phyloP scores from a whole-genome alignment of 2,797 vertebrate genomes.

The Enteromius thamalakanensis region DNA sequence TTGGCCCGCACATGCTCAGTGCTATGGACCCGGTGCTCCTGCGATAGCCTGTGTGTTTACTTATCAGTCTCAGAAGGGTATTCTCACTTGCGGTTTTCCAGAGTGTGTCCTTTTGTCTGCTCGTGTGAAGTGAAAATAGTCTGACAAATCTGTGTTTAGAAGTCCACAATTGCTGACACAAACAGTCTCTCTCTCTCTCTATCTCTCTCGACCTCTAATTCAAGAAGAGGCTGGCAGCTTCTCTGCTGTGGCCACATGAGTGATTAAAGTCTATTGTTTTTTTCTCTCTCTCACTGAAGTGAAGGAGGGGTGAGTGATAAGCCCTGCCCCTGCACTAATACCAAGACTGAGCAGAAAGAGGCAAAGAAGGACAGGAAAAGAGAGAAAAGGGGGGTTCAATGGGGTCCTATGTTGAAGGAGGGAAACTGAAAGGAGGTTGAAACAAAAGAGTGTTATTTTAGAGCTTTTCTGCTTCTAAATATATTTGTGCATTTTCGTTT shows the following conservation, averaged over 20 bases:
- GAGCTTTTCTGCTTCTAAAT: neutral
- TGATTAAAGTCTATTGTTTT: constrained; percentile 79
- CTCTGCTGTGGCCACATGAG: constrained; percentile 70
- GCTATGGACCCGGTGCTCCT: constrained; percentile 14
- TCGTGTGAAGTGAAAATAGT: constrained; percentile 47
- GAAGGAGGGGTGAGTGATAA: constrained; percentile 62
- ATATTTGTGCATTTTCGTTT: neutral
- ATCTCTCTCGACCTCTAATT: constrained; percentile 49
- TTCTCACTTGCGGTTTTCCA: neutral
- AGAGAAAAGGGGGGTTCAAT: constrained; percentile 61
- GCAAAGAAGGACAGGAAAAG: constrained; percentile 60
- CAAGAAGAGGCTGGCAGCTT: constrained; percentile 59
- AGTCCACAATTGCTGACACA: constrained; percentile 38
- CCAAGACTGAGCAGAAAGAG: constrained; percentile 60
- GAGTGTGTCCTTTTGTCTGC: constrained; percentile 17
- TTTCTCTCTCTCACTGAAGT: constrained; percentile 56
- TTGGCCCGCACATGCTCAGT: constrained; percentile 65
- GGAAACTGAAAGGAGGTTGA: constrained; percentile 25
- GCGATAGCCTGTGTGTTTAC: neutral
- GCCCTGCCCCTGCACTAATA: constrained; percentile 59
- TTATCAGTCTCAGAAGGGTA: constrained; percentile 9
- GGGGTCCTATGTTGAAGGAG: constrained; percentile 28
- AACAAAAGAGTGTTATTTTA: constrained; percentile 31
- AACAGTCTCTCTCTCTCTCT: constrained; percentile 19
- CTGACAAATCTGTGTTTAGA: constrained; percentile 47